These are phyloP conservation scores for Neomorphus geoffroyi DNA, from an alignment of 2,797 vertebrate species.

Conservation along the genomic window DNA sequence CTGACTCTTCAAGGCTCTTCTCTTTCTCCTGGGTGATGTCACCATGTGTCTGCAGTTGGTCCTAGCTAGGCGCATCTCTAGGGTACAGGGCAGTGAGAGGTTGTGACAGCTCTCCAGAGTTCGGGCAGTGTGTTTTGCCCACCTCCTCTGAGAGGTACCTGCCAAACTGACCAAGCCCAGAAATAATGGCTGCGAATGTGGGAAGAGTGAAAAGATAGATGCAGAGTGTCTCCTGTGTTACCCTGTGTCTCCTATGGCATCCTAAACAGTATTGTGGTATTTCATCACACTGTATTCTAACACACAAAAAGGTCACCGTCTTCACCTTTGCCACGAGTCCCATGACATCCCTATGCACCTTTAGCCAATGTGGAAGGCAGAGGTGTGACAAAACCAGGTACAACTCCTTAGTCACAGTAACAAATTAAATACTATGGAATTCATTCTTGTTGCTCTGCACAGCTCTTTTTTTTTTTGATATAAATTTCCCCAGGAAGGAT, in stretches of 20 bases:
- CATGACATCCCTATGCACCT: neutral
- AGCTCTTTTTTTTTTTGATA: neutral
- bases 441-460: neutral
- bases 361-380: neutral
- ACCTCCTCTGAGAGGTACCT: neutral
- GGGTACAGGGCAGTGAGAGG: fast-evolving
- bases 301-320: neutral
- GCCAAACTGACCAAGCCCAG: neutral
- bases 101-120: neutral
- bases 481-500: neutral
- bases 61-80: neutral
- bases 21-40: neutral
- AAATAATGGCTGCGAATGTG: neutral
- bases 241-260: neutral
- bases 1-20: neutral
- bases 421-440: neutral
- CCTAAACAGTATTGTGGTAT: neutral
- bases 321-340: neutral
- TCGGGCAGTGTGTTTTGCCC: neutral
- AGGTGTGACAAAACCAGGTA: neutral
- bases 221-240: no score
- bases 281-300: neutral
- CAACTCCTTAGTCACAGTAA: neutral
- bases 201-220: neutral
- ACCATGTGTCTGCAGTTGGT: fast-evolving